A percentile compares a stretch with the other conserved stretches of the same genome.
Conservation (phyloP, 2,113 vertebrate genomes). For the Anarhynchus alexandrinus region DNA sequence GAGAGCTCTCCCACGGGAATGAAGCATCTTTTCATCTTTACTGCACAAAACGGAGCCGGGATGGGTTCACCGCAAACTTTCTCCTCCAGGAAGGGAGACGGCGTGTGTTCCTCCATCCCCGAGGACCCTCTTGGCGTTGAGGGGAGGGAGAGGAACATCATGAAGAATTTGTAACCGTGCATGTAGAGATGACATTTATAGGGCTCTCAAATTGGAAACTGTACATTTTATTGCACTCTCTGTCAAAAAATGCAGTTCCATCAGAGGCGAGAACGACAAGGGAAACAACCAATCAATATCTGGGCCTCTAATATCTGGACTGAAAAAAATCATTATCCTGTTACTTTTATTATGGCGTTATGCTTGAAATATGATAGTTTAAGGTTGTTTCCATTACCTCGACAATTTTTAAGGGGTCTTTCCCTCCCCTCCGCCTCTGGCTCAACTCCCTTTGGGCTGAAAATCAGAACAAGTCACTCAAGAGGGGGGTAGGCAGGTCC, state of each 20-base stretch:
- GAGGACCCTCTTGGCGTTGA: not conserved
- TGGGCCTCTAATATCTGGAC: slow-evolving; percentile 68
- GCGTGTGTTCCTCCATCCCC: not conserved
- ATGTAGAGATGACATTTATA: slow-evolving; percentile 71
- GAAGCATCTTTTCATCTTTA: not conserved
- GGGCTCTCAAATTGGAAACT: slow-evolving; percentile 70
- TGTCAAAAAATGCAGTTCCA: slow-evolving; percentile 75
- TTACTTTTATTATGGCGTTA: slow-evolving; percentile 71
- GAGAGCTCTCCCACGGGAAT: not conserved
- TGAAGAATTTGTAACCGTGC: slow-evolving; percentile 63
- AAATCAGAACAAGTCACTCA: not conserved
- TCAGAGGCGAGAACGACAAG: slow-evolving; percentile 70
- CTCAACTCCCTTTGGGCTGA: not conserved
- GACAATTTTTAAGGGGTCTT: not conserved
- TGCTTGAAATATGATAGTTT: slow-evolving; percentile 65
- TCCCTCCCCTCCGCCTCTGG: not conserved
- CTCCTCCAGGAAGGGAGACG: not conserved
- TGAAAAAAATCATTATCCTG: slow-evolving; percentile 79
- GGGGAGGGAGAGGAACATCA: not conserved
- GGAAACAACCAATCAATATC: slow-evolving; percentile 75
- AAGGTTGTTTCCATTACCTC: slow-evolving; percentile 61
- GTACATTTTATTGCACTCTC: slow-evolving; percentile 76
- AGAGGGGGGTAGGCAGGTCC: accelerated
- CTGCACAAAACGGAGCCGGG: not conserved
- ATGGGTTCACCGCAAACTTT: not conserved